phyloP scores from a whole-genome alignment of 2,888 invertebrate species.

The Spodoptera picta region DNA sequence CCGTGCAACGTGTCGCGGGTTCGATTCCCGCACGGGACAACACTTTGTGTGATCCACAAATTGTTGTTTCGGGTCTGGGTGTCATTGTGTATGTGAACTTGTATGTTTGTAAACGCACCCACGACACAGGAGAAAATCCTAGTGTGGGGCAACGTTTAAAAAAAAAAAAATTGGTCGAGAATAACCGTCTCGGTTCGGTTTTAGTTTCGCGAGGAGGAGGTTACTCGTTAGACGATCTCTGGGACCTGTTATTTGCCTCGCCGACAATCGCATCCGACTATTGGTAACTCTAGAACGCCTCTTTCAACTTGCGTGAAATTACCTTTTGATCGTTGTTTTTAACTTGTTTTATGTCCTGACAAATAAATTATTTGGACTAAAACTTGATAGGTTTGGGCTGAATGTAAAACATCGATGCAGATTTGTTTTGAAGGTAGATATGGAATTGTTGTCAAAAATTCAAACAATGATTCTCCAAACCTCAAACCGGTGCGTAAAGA shows the following conservation, averaged over 20 bases:
- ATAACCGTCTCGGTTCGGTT: slow-evolving; percentile 59
- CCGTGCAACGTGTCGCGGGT: no score
- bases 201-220: slow-evolving; percentile 58
- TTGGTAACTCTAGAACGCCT: slow-evolving; percentile 71
- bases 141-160: no score
- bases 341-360: slow-evolving; percentile 53
- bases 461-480: slow-evolving; percentile 9
- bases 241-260: slow-evolving; percentile 60
- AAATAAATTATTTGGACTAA: slow-evolving; percentile 54
- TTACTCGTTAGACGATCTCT: slow-evolving; percentile 58
- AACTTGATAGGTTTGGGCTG: slow-evolving; percentile 42
- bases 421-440: slow-evolving; percentile 18
- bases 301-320: slow-evolving; percentile 75
- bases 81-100: no score
- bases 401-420: slow-evolving; percentile 25
- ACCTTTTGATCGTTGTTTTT: slow-evolving; percentile 65
- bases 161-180: no score
- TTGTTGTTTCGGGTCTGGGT: no score
- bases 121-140: no score
- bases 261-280: slow-evolving; percentile 62
- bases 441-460: slow-evolving; percentile 13
- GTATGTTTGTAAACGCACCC: no score
- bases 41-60: no score
- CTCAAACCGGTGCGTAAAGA: background rate
- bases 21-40: no score